These are phyloP conservation scores for Peromyscus californicus DNA, from an alignment of 2,113 vertebrate species.

Conservation along the genomic window DNA sequence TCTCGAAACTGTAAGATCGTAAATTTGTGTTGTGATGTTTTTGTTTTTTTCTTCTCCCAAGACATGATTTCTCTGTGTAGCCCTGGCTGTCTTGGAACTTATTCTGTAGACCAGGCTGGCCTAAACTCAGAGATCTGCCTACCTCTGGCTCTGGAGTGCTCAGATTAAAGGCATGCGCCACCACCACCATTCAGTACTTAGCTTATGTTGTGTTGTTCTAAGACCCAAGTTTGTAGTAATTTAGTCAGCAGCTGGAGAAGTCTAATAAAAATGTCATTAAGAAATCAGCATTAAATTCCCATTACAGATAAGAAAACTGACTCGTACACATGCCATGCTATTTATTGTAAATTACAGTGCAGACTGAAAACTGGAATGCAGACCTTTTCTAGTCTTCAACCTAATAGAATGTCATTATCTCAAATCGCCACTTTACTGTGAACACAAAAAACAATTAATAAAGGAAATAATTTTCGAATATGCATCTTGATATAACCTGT, in stretches of 20 bases:
- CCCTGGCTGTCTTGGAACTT: background rate
- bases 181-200: background rate
- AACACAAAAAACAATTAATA: background rate
- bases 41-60: background rate
- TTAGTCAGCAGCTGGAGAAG: background rate
- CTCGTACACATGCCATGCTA: background rate
- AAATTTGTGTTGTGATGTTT: background rate
- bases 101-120: background rate
- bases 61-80: background rate
- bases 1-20: background rate
- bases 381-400: background rate
- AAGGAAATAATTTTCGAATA: background rate
- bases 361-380: background rate
- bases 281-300: background rate
- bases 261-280: conserved; percentile 7
- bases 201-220: background rate
- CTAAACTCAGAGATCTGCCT: background rate
- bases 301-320: background rate
- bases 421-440: background rate
- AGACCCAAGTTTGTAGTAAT: background rate
- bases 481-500: background rate
- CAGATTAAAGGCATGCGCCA: background rate
- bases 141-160: background rate
- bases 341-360: background rate
- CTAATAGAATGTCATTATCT: background rate